Percentiles rank a stretch among this genome's conserved stretches.
These are phyloP conservation scores for Cosmia pyralina DNA, from an alignment of 2,888 invertebrate genomes.

Conservation along the genomic window DNA sequence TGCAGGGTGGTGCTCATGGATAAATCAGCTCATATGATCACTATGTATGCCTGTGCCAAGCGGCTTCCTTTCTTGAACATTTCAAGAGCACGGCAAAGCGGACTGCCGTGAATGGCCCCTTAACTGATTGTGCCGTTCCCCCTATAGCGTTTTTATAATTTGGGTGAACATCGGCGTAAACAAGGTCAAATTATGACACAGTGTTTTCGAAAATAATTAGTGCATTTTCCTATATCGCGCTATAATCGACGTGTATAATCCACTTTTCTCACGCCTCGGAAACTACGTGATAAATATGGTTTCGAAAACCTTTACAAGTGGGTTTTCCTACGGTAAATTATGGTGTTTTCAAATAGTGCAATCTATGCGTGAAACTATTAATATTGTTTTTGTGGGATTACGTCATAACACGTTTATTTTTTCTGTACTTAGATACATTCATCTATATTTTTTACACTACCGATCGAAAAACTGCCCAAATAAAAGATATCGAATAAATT, in stretches of 20 bases:
- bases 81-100: too few relatives aligned
- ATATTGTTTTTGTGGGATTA: not conserved
- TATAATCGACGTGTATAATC: slow-evolving; percentile 35
- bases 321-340: slow-evolving; percentile 13
- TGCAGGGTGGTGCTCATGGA: too few relatives aligned
- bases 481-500: not conserved
- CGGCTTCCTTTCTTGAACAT: too few relatives aligned
- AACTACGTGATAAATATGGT: slow-evolving; percentile 17
- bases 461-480: not conserved
- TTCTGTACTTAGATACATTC: too few relatives aligned
- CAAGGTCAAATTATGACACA: not conserved
- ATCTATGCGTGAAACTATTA: slow-evolving; percentile 18
- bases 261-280: slow-evolving; percentile 11
- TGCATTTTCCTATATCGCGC: slow-evolving; percentile 8
- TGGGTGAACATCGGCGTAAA: not conserved
- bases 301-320: slow-evolving; percentile 18
- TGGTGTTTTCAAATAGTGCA: slow-evolving; percentile 6
- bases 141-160: not conserved
- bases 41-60: too few relatives aligned
- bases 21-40: too few relatives aligned
- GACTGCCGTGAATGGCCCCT: too few relatives aligned
- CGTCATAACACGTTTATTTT: not conserved
- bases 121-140: not conserved
- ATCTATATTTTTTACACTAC: not conserved
- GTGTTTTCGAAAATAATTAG: slow-evolving; percentile 20